Conservation (phyloP, 2,113 vertebrate genomes). For the Salvelinus sp. region DNA sequence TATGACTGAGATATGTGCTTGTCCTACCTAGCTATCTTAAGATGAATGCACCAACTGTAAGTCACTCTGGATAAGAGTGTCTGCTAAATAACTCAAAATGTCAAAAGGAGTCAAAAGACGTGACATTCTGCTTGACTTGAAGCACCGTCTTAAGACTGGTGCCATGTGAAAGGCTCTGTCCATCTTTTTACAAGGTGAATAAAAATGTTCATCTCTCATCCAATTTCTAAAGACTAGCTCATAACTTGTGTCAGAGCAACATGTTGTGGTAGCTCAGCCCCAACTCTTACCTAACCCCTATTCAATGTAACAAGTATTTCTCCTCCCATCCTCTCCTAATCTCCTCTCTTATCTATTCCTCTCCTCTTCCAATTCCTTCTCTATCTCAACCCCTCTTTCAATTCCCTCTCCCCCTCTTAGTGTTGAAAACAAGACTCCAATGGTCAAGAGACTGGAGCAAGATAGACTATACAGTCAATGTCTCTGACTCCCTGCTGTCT, state of each 20-base stretch:
- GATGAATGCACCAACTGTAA: too few relatives aligned
- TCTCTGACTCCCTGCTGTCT: neutral
- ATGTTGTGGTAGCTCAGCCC: neutral
- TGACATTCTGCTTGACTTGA: neutral
- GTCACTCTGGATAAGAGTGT: too few relatives aligned
- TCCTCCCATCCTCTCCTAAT: neutral
- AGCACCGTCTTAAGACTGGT: too few relatives aligned
- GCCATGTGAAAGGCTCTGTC: neutral
- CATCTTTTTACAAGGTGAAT: neutral
- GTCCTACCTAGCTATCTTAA: too few relatives aligned
- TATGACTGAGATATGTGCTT: too few relatives aligned
- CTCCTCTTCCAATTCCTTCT: neutral
- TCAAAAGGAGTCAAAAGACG: neutral
- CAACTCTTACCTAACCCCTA: neutral
- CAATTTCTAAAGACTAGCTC: slow-evolving; percentile 4
- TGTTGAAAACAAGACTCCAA: neutral
- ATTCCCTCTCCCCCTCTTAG: neutral
- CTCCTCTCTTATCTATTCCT: neutral
- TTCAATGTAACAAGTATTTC: neutral
- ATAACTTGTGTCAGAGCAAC: neutral
- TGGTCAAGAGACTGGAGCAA: neutral
- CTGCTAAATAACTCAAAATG: too few relatives aligned
- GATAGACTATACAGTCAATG: neutral
- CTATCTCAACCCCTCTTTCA: too few relatives aligned
- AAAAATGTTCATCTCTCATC: neutral